A percentile compares a stretch with the other conserved stretches of the same genome.
Conservation (phyloP, 2,888 invertebrate species). For the Meandrusa payeni region DNA sequence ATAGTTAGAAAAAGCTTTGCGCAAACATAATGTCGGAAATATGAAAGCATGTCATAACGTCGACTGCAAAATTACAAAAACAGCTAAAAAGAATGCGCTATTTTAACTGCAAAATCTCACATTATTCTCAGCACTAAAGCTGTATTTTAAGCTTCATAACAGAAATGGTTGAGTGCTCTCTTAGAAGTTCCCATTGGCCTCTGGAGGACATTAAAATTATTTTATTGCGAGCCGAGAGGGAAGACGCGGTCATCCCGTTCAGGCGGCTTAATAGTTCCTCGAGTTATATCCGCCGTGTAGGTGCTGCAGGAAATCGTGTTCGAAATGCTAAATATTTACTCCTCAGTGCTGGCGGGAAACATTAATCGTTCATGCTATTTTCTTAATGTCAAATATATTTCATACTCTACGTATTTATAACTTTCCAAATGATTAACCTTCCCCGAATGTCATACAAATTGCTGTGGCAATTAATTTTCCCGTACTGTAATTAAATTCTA, state of each 20-base stretch:
- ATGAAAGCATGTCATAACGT: too few relatives aligned
- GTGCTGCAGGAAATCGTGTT: slow-evolving; percentile 18
- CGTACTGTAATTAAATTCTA: too few relatives aligned
- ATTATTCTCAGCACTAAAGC: slow-evolving; percentile 10
- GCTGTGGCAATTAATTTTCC: too few relatives aligned
- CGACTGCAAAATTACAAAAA: too few relatives aligned
- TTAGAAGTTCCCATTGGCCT: slow-evolving; percentile 21
- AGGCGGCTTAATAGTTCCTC: slow-evolving; percentile 14
- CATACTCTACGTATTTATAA: too few relatives aligned
- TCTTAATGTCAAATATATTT: too few relatives aligned
- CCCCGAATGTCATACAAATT: too few relatives aligned
- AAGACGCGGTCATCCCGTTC: slow-evolving; percentile 20
- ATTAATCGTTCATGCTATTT: slow-evolving; percentile 1
- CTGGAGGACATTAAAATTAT: slow-evolving; percentile 21
- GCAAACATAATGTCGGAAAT: too few relatives aligned
- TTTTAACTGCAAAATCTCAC: slow-evolving; percentile 14
- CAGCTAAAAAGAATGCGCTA: neutral
- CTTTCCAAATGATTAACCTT: too few relatives aligned
- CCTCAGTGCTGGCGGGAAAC: slow-evolving; percentile 1
- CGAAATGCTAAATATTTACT: slow-evolving; percentile 17
- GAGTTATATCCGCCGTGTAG: slow-evolving; percentile 16
- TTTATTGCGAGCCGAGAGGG: slow-evolving; percentile 20
- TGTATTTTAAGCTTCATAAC: slow-evolving; percentile 13
- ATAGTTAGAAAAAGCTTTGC: too few relatives aligned
- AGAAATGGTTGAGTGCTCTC: slow-evolving; percentile 16